Percentiles rank a stretch among this genome's conserved stretches.
phyloP scores from a whole-genome alignment of 2,797 vertebrate species.

The Chelon auratus region DNA sequence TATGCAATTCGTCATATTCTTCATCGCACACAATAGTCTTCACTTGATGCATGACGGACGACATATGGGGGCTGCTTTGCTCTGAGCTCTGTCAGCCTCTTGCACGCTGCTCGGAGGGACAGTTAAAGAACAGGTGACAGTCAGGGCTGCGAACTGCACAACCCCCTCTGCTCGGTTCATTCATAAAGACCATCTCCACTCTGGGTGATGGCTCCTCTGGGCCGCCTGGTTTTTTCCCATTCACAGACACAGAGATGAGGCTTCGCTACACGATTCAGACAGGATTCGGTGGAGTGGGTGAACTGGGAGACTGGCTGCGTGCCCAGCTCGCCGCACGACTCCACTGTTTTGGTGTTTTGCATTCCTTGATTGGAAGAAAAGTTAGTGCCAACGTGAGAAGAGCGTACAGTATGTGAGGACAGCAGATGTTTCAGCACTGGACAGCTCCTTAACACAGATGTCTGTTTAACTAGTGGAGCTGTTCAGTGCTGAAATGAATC shows the following conservation, averaged over 20 bases:
- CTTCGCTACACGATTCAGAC: constrained; percentile 51
- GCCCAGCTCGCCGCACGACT: constrained; percentile 39
- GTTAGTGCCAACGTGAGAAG: neutral
- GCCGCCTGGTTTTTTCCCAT: constrained; percentile 60
- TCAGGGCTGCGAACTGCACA: constrained; percentile 27
- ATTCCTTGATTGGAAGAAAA: constrained; percentile 34
- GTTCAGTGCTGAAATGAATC: constrained; percentile 37
- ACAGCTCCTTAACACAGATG: constrained; percentile 48
- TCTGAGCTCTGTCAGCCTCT: constrained; percentile 23
- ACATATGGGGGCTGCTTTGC: constrained; percentile 40
- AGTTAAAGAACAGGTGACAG: constrained; percentile 54
- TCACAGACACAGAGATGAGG: constrained; percentile 61
- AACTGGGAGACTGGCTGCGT: constrained; percentile 35
- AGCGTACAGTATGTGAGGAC: neutral
- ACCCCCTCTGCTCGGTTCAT: constrained; percentile 71
- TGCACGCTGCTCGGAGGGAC: constrained; percentile 36
- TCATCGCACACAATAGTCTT: constrained; percentile 55
- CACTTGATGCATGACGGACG: constrained; percentile 40
- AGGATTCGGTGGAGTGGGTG: constrained; percentile 36
- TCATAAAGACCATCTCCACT: constrained; percentile 78
- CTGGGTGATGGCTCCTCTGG: constrained; percentile 67
- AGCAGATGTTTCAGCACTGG: constrained; percentile 52
- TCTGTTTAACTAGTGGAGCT: constrained; percentile 16
- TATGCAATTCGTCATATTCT: constrained; percentile 80
- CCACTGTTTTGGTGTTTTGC: constrained; percentile 30